phyloP scores from a whole-genome alignment of 2,113 vertebrate species.

The Ahaetulla prasina region DNA sequence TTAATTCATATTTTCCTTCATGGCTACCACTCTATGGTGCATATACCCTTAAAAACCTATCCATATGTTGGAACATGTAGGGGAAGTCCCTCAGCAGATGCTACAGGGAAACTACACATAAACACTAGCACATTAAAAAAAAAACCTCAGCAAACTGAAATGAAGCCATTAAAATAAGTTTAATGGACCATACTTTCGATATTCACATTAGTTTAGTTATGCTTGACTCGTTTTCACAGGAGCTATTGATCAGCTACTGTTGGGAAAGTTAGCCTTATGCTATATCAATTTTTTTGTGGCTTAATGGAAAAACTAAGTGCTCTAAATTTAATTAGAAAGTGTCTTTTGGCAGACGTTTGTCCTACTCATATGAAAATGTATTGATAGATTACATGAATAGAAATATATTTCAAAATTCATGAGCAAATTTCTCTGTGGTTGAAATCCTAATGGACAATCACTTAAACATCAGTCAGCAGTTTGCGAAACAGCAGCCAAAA shows the following conservation, averaged over 20 bases:
- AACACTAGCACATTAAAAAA: slow-evolving; percentile 54
- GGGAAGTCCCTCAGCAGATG: background rate
- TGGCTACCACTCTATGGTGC: too few species aligned
- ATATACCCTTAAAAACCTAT: background rate
- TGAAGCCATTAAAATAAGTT: slow-evolving; percentile 62
- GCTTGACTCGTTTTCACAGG: slow-evolving; percentile 53
- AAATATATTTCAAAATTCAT: background rate
- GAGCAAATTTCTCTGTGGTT: background rate
- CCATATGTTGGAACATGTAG: background rate
- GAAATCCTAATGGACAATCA: background rate
- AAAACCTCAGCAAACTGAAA: slow-evolving; percentile 61
- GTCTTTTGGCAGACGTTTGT: background rate
- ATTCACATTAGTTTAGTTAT: slow-evolving; percentile 61
- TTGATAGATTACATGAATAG: background rate
- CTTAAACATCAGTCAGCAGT: background rate
- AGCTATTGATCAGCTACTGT: slow-evolving; percentile 62
- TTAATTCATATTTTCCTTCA: background rate
- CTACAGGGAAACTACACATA: background rate
- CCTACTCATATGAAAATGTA: background rate
- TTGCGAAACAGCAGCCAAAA: background rate
- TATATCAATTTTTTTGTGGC: slow-evolving; percentile 66
- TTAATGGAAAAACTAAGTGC: slow-evolving; percentile 61
- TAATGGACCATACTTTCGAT: slow-evolving; percentile 64
- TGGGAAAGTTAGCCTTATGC: slow-evolving; percentile 55
- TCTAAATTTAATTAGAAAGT: slow-evolving; percentile 66